A percentile compares a stretch with the other conserved stretches of the same genome.
Evolutionary conservation across 2,113 vertebrate genomes (phyloP).

Genomic region (Dascyllus trimaculatus): DNA sequence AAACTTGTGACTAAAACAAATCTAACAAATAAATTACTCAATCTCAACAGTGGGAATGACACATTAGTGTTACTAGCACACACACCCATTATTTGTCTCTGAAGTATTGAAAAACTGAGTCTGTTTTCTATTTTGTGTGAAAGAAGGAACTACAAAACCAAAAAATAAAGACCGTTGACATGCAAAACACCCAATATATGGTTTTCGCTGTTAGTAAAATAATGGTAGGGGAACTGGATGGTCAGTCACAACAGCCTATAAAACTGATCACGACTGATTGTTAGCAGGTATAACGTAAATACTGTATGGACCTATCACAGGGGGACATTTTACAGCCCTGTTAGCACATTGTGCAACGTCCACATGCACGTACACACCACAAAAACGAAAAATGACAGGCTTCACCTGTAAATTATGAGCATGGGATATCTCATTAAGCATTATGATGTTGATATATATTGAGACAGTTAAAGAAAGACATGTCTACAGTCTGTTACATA

Average conservation of each 20-base stretch:
- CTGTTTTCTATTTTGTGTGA: too few species aligned
- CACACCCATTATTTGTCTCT: too few species aligned
- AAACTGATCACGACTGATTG: neutral
- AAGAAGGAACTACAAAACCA: too few species aligned
- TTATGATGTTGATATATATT: rapidly evolving
- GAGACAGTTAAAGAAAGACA: neutral
- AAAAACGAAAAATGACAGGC: neutral
- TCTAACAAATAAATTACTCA: too few species aligned
- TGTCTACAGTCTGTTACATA: neutral
- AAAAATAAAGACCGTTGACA: too few species aligned
- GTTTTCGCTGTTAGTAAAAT: too few species aligned
- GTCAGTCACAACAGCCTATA: neutral
- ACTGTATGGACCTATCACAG: neutral
- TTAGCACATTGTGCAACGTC: slow-evolving; percentile 30
- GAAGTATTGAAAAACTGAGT: too few species aligned
- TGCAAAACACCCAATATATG: too few species aligned
- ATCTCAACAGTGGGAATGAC: too few species aligned
- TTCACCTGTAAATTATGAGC: neutral
- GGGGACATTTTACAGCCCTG: neutral
- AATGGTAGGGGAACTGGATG: neutral
- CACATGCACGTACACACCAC: slow-evolving; percentile 5
- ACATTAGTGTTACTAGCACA: too few species aligned
- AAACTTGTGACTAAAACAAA: too few species aligned
- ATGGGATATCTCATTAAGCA: neutral
- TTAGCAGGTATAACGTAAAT: neutral